phyloP scores from a whole-genome alignment of 2,113 vertebrate species.

The Protomyctophum bolini region DNA sequence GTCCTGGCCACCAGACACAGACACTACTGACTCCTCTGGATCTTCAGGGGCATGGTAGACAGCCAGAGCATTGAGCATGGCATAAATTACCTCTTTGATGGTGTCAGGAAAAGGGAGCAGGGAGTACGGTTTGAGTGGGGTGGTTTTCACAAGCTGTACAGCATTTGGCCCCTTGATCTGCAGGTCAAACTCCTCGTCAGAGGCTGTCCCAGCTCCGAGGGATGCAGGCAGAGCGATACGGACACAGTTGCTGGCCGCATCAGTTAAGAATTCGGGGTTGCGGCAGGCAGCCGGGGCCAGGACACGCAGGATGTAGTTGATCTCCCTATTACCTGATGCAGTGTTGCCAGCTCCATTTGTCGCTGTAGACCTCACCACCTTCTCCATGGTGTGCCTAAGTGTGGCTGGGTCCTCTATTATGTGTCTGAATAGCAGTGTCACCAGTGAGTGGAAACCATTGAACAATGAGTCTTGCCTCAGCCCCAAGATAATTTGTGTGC shows the following conservation, averaged over 20 bases:
- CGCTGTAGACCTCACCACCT: conserved; percentile 93
- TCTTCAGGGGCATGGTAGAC: conserved; percentile 94
- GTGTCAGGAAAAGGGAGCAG: conserved; percentile 89
- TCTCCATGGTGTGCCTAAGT: conserved; percentile 93
- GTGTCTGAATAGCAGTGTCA: conserved; percentile 92
- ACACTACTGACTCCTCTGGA: conserved; percentile 81
- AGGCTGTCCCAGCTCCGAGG: conserved; percentile 92
- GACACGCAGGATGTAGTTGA: conserved; percentile 93
- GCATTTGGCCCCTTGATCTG: conserved; percentile 94
- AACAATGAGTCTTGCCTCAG: conserved; percentile 90
- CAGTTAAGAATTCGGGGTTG: conserved; percentile 90
- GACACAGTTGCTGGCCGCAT: conserved; percentile 90
- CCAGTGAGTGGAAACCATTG: conserved; percentile 91
- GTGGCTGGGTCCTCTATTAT: conserved; percentile 94
- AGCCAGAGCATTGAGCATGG: conserved; percentile 93
- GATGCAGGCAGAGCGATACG: conserved; percentile 92
- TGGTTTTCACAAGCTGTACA: conserved; percentile 93
- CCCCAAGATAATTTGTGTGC: conserved; percentile 91
- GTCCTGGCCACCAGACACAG: conserved; percentile 84
- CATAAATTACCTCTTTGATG: conserved; percentile 92
- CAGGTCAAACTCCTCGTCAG: conserved; percentile 94
- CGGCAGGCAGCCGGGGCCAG: conserved; percentile 92
- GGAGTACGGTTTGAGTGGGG: conserved; percentile 90
- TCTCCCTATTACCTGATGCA: conserved; percentile 92
- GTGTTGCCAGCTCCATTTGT: conserved; percentile 94